Evolutionary conservation across 2,888 invertebrate species (phyloP).

Genomic region (Drosophila nigricruria): DNA sequence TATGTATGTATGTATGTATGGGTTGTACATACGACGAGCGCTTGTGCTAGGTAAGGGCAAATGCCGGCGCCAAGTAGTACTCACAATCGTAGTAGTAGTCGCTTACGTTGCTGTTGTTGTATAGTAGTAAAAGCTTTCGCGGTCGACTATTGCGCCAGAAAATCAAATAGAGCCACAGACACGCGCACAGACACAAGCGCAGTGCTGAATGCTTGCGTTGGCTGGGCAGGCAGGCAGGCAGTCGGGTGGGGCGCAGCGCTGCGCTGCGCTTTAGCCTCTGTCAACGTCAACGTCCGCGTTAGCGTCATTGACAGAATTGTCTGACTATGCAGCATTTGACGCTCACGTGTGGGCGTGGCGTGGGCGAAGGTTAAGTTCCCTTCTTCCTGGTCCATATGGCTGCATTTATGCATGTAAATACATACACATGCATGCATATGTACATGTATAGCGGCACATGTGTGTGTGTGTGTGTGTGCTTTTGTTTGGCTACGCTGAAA

Average conservation of each 20-base stretch:
- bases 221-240: conserved; percentile 9
- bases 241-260: conserved; percentile 36
- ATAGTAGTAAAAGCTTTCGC: conserved; percentile 16
- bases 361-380: conserved; percentile 24
- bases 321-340: conserved; percentile 25
- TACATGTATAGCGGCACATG: conserved; percentile 2
- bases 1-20: background rate
- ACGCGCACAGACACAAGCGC: background rate
- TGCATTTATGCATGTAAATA: conserved; percentile 8
- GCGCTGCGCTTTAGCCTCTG: background rate
- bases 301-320: conserved; percentile 34
- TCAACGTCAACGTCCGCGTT: conserved; percentile 6
- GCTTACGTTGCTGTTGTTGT: background rate
- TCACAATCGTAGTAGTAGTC: conserved; percentile 28
- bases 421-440: background rate
- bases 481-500: conserved; percentile 6
- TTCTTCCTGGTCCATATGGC: conserved; percentile 16
- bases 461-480: background rate
- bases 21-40: background rate
- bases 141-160: conserved; percentile 7
- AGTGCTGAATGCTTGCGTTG: background rate
- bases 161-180: conserved; percentile 11
- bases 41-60: conserved; percentile 35
- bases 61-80: conserved; percentile 17
- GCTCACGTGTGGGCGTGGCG: conserved; percentile 13